Base-by-base conservation (phyloP, 2,113 vertebrate species). In the Albula goreensis region DNA sequence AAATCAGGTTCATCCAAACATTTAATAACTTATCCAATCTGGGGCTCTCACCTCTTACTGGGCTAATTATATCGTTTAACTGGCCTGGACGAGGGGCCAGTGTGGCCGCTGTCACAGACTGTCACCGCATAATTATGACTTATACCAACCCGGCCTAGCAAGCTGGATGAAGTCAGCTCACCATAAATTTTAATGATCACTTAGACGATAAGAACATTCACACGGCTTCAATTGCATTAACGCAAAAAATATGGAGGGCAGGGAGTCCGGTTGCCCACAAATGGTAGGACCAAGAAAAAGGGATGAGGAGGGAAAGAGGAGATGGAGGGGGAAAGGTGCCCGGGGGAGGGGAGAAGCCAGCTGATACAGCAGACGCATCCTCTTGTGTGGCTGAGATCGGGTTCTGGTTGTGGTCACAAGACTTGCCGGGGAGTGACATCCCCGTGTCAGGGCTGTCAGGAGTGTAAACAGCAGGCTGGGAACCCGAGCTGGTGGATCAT, bases 101-200 rank as follows among this genome's bases (percentile, higher is more conserved):
- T 48, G 86, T 85, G 90, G 89, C 89, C 86, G 82, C 87, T 90
- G 88, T 70, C 87, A 92, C 90, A 90, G 88, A 87, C 91, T 93
- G 93, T 93, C 93, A 93, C 92, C 91, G 88, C 87, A 92, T 95
- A 93, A 96, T 95, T 93, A 94, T 96, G 94, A 95, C 94, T 95
- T 95, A 95, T 94, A 91, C 93, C 92, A 88, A 88, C 51, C 81
- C 85, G 85, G 92, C 91, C 90, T 85, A 74, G 91, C 92, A 93
- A 93, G 94, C 94, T 92, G 92, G 91, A 91, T 92, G 93, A 92
- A 94, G 94, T 94, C 94, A 94, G 92, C 89, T 88, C 22, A 84
- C 91, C 89, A 94, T 94, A 93, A 94, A 95, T 93, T 94, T 94
- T 93, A 94, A 95, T 92, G 93, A 94, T 95, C 90, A 91, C 91